These are phyloP conservation scores for Antigone vipio DNA, from an alignment of 2,113 vertebrate species.

Conservation along the genomic window DNA sequence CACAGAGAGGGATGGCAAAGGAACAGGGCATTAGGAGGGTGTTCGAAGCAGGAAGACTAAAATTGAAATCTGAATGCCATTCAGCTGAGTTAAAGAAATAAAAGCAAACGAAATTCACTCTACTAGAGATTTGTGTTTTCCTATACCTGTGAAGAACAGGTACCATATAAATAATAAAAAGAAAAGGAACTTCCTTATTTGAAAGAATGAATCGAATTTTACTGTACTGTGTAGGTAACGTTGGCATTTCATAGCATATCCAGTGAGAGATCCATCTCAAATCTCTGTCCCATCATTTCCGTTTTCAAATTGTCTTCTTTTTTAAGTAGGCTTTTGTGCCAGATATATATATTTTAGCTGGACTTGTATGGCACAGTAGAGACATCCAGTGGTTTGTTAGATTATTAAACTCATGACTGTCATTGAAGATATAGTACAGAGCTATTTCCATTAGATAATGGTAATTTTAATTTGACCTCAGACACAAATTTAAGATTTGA, in stretches of 20 bases:
- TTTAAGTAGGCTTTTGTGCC: background rate
- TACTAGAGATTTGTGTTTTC: background rate
- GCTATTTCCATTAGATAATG: background rate
- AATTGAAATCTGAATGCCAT: background rate
- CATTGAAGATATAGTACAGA: slow-evolving; percentile 24
- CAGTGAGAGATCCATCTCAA: background rate
- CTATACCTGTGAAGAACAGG: background rate
- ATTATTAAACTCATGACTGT: slow-evolving; percentile 29
- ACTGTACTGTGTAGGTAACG: fast-evolving
- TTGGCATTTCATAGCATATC: background rate
- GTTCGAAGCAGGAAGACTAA: background rate
- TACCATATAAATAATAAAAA: background rate
- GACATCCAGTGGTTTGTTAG: slow-evolving; percentile 46
- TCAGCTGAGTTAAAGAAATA: background rate
- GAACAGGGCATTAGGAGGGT: background rate
- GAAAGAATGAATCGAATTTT: background rate
- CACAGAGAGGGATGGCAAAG: background rate
- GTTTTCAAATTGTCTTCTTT: background rate
- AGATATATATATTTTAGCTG: background rate
- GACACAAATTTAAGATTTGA: background rate
- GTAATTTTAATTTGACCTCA: slow-evolving; percentile 23
- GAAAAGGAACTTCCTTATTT: background rate
- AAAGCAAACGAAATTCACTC: background rate
- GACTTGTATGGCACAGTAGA: slow-evolving; percentile 15
- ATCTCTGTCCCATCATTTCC: background rate